Base-by-base conservation (phyloP, 92 coral and sea anemone species). In the Porites cylindrica region DNA sequence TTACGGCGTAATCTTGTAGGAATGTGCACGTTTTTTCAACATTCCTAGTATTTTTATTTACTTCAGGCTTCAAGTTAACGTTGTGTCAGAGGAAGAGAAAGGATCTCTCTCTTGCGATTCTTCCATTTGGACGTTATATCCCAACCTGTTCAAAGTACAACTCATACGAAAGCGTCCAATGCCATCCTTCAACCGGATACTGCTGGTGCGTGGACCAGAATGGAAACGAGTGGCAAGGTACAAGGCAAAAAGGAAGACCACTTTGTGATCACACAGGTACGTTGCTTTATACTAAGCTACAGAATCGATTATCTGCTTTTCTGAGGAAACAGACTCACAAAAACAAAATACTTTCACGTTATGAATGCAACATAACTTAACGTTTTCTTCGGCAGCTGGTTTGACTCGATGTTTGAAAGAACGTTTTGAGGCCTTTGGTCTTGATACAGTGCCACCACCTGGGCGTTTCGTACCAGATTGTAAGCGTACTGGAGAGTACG, bases 121-220 rank as follows among this genome's bases (percentile, higher is more conserved):
- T 65, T 11, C 72, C 80, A 51, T 63, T 83, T 74, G 80, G 96
- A 13, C 82, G 66, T 54, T 95, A 93, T 69, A 53, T 92, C 19
- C 99, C 98, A 58, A 89, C 86, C 14, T 97, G 99, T 70, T 91
- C 96, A 71, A 78, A 82, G 14, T 78, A 84, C 32, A 98, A 98
- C 13, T 81, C 90, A 54, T 97, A 95, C 65, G 91, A 90, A 53
- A 73, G 86, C 19, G 94, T 88, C 56, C 99, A 97, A 77, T 97
- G 99, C 77, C 94, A 97, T 61, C 78, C 90, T 62, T 72, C 85
- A 20, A 87, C 97, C 47, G 98, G 96, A 14, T 95, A 90, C 89
- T 97, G 99, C 77, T 97, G 99, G 99, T 97, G 99, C 74, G 93
- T 93, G 23, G 94, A 87, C 56, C 90, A 88, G 86, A 76, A 86